Evolutionary conservation across 2,113 vertebrate species (phyloP).

Genomic region (Harpagus bidentatus): DNA sequence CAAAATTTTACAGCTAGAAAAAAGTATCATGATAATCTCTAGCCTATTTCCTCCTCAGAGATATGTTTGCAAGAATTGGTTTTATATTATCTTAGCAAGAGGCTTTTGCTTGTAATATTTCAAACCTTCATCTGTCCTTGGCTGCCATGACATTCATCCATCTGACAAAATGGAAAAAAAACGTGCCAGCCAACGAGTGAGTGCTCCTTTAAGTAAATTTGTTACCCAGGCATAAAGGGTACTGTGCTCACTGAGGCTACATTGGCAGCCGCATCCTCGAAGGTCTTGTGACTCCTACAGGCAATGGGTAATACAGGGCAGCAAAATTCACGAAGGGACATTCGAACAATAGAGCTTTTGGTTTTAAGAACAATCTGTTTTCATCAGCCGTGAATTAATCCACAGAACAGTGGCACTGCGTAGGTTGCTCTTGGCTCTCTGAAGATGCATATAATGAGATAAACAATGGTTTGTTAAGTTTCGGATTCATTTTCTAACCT

Average conservation of each 20-base stretch:
- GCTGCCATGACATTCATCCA: neutral
- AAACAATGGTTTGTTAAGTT: constrained; percentile 37
- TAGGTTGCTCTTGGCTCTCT: constrained; percentile 15
- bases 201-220: neutral
- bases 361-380: neutral
- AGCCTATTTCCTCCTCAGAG: constrained; percentile 5
- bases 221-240: neutral
- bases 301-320: neutral
- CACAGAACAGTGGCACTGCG: neutral
- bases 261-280: neutral
- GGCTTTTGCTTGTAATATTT: constrained; percentile 4
- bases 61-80: neutral
- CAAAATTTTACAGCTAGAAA: constrained; percentile 19
- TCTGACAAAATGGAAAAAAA: neutral
- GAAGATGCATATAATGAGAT: constrained; percentile 1
- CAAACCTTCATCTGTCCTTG: constrained; percentile 31
- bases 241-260: neutral
- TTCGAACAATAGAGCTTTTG: neutral
- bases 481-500: constrained; percentile 17
- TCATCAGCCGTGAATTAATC: neutral
- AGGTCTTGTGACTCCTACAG: neutral
- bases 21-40: neutral
- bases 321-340: neutral
- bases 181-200: neutral
- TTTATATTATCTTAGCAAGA: neutral